Percentiles rank a stretch among this genome's conserved stretches.
These are phyloP conservation scores for Spodoptera picta DNA, from an alignment of 2,888 invertebrate species.

Conservation along the genomic window DNA sequence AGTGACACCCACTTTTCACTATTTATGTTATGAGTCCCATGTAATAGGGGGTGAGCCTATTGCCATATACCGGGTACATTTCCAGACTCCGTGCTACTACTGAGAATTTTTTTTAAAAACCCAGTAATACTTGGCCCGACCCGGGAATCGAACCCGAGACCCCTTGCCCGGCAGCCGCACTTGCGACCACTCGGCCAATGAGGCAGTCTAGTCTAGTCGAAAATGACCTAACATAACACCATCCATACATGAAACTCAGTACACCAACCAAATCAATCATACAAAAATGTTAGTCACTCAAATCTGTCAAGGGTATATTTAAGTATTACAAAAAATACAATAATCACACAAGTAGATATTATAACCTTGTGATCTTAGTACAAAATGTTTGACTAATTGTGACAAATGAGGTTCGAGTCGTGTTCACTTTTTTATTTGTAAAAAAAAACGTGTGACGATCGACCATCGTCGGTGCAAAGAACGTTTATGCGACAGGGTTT, in stretches of 20 bases:
- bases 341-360: constrained; percentile 23
- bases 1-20: too few relatives aligned
- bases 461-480: not conserved
- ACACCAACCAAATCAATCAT: constrained; percentile 3
- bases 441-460: constrained; percentile 48
- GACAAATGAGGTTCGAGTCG: constrained; percentile 52
- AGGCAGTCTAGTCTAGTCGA: too few relatives aligned
- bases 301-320: constrained; percentile 40
- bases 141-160: too few relatives aligned
- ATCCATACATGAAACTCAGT: not conserved
- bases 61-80: too few relatives aligned
- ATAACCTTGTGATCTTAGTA: constrained; percentile 47
- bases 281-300: constrained; percentile 8
- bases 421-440: constrained; percentile 38
- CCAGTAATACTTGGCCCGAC: too few relatives aligned
- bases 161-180: too few relatives aligned
- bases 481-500: too few relatives aligned
- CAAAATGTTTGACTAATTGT: constrained; percentile 51
- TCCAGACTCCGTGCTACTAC: too few relatives aligned
- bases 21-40: too few relatives aligned
- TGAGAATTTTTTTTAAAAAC: too few relatives aligned
- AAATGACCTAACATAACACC: not conserved
- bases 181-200: too few relatives aligned
- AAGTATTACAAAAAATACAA: constrained; percentile 32
- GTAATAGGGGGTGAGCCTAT: too few relatives aligned